Percentiles rank a stretch among this genome's conserved stretches.
Evolutionary conservation across 2,888 invertebrate genomes (phyloP).

Genomic region (Mechanitis messenoides): DNA sequence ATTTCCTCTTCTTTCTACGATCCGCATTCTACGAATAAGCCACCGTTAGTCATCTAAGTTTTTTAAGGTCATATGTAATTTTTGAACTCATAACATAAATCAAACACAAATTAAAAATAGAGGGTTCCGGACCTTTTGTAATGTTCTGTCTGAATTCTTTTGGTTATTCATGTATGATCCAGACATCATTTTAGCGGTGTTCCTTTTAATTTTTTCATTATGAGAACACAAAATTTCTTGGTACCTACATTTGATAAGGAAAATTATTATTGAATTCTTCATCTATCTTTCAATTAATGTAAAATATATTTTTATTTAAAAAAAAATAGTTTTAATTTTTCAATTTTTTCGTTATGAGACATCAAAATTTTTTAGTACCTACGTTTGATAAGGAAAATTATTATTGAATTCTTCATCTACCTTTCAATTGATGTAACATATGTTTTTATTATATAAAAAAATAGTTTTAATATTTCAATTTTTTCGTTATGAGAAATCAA

Average conservation of each 20-base stretch:
- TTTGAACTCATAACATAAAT: constrained; percentile 20
- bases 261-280: background rate
- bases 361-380: no score
- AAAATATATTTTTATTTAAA: no score
- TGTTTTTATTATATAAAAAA: no score
- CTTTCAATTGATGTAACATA: no score
- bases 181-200: constrained; percentile 18
- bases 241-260: background rate
- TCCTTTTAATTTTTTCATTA: constrained; percentile 18
- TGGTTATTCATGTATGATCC: constrained; percentile 52
- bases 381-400: no score
- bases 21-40: constrained; percentile 49
- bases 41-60: constrained; percentile 52
- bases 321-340: no score
- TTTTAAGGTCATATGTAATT: constrained; percentile 42
- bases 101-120: constrained; percentile 15
- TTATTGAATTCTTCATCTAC: no score
- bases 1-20: constrained; percentile 49
- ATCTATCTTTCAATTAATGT: no score
- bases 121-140: constrained; percentile 6
- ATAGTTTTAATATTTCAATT: no score
- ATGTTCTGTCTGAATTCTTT: constrained; percentile 34
- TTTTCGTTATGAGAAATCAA: no score
- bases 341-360: no score
- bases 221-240: background rate